A percentile compares a stretch with the other conserved stretches of the same genome.
Conservation (phyloP, 1,140 invertebrate genomes). For the Coptotermes formosanus region DNA sequence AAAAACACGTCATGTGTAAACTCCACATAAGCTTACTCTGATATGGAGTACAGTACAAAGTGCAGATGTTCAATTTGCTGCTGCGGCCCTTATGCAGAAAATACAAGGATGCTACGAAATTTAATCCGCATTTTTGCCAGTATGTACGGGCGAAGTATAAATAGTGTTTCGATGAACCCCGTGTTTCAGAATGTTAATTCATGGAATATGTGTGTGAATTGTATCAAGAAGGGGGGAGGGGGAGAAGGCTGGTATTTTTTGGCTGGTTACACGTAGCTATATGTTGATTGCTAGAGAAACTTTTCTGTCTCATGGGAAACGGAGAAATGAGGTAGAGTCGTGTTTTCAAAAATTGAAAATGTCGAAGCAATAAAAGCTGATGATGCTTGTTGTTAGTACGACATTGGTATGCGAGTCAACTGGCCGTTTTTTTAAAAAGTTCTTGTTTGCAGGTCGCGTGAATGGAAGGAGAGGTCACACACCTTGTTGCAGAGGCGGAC, state of each 20-base stretch:
- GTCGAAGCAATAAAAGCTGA: slow-evolving; percentile 28
- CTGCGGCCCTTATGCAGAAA: too few relatives aligned
- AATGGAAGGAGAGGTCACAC: background rate
- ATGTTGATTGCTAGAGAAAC: background rate
- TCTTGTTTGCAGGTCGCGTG: background rate
- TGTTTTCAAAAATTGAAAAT: slow-evolving; percentile 35
- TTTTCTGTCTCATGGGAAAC: slow-evolving; percentile 18
- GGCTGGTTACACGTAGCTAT: background rate
- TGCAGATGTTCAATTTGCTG: too few relatives aligned
- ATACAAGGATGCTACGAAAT: too few relatives aligned
- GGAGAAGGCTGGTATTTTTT: background rate
- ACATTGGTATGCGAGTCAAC: background rate
- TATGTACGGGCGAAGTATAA: too few relatives aligned
- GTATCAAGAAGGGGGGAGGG: background rate
- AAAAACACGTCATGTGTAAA: too few relatives aligned
- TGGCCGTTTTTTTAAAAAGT: background rate
- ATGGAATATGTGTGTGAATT: background rate
- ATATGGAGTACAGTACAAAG: too few relatives aligned
- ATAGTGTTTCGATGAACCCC: too few relatives aligned
- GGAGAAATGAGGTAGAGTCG: slow-evolving; percentile 1
- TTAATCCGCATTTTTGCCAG: too few relatives aligned
- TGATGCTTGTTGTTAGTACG: background rate
- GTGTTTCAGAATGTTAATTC: background rate
- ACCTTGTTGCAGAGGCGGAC: too few relatives aligned
- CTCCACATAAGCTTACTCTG: too few relatives aligned